Evolutionary conservation across 1,140 invertebrate genomes (phyloP).

Genomic region (Belonocnema kinseyi): DNA sequence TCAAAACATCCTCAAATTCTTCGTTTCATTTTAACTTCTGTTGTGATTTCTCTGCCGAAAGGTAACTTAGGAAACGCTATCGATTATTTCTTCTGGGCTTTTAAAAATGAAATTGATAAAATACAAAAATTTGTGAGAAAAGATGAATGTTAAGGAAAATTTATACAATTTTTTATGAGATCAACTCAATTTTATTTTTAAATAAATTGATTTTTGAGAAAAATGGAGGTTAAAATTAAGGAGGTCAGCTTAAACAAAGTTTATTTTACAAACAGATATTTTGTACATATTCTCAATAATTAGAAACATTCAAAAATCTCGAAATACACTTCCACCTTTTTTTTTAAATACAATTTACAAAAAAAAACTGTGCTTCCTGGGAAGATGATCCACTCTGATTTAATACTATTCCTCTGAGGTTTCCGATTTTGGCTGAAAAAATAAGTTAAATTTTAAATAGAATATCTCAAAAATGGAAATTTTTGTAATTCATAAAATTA

Average conservation of each 20-base stretch:
- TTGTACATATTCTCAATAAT: slow-evolving; percentile 32
- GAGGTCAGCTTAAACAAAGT: slow-evolving; percentile 39
- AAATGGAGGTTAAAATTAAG: background rate
- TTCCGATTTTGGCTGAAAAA: slow-evolving; percentile 66
- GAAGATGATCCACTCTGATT: slow-evolving; percentile 13
- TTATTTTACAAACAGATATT: slow-evolving; percentile 45
- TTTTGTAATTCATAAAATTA: no score
- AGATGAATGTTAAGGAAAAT: background rate
- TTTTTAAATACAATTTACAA: background rate
- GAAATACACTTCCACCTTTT: slow-evolving; percentile 32
- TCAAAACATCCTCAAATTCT: slow-evolving; percentile 40
- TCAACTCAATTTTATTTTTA: background rate
- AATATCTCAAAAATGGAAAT: no score
- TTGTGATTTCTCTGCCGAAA: background rate
- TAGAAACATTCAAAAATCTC: slow-evolving; percentile 44
- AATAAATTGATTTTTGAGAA: background rate
- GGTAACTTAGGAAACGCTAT: slow-evolving; percentile 35
- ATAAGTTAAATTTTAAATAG: slow-evolving; percentile 16
- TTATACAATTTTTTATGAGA: slow-evolving; percentile 23
- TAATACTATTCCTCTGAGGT: slow-evolving; percentile 53
- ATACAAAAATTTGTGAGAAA: background rate
- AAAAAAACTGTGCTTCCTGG: background rate
- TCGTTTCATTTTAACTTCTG: slow-evolving; percentile 40
- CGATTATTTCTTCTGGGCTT: slow-evolving; percentile 28
- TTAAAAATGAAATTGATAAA: no score